A percentile compares a stretch with the other conserved stretches of the same genome.
phyloP scores from a whole-genome alignment of 2,113 vertebrate species.

The Chinchilla lanigera region DNA sequence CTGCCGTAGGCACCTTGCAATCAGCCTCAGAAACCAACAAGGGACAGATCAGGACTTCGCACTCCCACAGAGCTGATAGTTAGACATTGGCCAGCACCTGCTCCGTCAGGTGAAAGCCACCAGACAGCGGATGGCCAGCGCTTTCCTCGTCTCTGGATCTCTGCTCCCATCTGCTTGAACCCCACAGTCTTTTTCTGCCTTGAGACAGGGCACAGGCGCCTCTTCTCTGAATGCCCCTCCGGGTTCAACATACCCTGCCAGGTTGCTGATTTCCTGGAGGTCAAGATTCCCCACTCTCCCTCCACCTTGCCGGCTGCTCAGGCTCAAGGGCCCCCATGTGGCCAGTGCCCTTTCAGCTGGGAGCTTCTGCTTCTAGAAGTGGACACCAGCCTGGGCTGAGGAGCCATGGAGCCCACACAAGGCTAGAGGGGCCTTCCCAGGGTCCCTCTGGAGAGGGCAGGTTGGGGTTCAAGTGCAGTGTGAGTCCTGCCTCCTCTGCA shows the following conservation, averaged over 20 bases:
- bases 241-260: too few species aligned
- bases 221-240: background rate
- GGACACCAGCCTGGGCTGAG: background rate
- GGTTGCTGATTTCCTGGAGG: background rate
- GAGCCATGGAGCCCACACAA: background rate
- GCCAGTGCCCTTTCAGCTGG: background rate
- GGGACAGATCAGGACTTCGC: background rate
- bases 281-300: background rate
- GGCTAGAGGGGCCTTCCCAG: background rate
- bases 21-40: background rate
- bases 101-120: background rate
- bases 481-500: background rate
- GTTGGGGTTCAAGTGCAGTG: background rate
- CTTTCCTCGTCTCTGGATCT: background rate
- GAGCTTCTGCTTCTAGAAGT: slow-evolving; percentile 37
- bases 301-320: background rate
- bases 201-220: background rate
- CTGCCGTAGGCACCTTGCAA: background rate
- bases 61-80: background rate
- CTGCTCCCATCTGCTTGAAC: background rate
- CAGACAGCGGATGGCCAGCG: background rate
- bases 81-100: accelerated
- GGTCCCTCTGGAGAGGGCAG: background rate
- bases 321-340: background rate
- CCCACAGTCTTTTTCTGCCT: background rate